Evolutionary conservation across 2,888 invertebrate genomes (phyloP), one percentile per base, ranked within the genome.

Genomic region (Antheraea assamensis): DNA sequence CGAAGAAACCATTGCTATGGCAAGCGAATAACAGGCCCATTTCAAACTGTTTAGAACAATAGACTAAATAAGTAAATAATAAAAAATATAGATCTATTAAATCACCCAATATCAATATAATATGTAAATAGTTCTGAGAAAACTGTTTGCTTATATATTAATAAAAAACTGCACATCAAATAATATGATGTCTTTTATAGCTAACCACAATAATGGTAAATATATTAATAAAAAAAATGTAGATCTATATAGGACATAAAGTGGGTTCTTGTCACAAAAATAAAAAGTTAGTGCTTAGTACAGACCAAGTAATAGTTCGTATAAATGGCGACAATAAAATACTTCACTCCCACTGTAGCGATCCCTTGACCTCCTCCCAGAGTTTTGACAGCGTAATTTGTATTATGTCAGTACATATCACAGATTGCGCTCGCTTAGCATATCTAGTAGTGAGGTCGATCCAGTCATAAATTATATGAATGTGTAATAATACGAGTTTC

Each of bases 281-380:
- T 30, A 64, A 68, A 68, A 68, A 68, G 35, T 3, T 35, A n/a
- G 21, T 30, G 30, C 31, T 66, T 31, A 66, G 17, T 31, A 58
- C 24, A n/a, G 24, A 58, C 58, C n/a, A 30, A 15, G 13, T 24
- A 27, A 61, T 61, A 27, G 27, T 61, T 61, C 27, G 61, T 27
- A 64, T 71, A 35, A 71, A 71, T n/a, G 55, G 42, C 58, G 35
- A 10, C 52, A 55, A 61, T 71, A 35, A 71, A 58, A 71, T 35
- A n/a, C 35, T 71, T 68, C 35, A 35, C 35, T 55, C 71, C 35
- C 55, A 35, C 24, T 52, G 55, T 71, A 71, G n/a, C 78, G 74
- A 79, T 79, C 76, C 83, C 82, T 85, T 84, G 81, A 80, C 83
- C 83, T 83, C 85, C 81, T 74, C 77, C 75, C 76, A 77, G 75